phyloP scores from a whole-genome alignment of 2,888 invertebrate species.

The Automeris io region DNA sequence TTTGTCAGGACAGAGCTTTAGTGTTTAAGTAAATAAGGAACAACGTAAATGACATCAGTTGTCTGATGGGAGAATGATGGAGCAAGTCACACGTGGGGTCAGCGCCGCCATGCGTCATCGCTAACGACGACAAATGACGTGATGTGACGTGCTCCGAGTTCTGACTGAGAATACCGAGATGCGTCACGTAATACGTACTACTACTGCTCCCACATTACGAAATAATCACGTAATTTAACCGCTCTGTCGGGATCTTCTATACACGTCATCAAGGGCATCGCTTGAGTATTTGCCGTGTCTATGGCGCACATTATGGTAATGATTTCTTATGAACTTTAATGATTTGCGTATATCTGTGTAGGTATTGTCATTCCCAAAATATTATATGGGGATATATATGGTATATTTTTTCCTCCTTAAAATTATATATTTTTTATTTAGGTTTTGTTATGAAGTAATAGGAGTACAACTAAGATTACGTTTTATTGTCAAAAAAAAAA shows the following conservation, averaged over 20 bases:
- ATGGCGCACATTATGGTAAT: neutral
- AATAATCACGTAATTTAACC: constrained; percentile 6
- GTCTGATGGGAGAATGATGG: constrained; percentile 64
- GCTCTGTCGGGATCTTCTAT: constrained; percentile 5
- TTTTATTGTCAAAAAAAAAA: no score
- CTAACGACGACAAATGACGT: constrained; percentile 75
- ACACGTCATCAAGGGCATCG: constrained; percentile 5
- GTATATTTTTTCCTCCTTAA: no score
- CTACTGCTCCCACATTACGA: constrained; percentile 6
- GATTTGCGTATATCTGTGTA: no score
- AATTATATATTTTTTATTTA: no score
- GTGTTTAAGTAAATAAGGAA: neutral
- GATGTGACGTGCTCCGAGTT: constrained; percentile 44
- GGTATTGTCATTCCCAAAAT: no score
- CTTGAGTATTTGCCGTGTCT: neutral
- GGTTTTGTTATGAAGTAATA: no score
- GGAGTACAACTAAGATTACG: no score
- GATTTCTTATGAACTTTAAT: neutral
- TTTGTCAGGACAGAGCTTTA: neutral
- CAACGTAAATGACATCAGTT: constrained; percentile 3
- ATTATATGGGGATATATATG: no score
- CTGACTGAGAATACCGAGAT: constrained; percentile 27
- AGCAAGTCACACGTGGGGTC: constrained; percentile 61
- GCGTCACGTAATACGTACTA: constrained; percentile 16
- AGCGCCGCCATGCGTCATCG: constrained; percentile 69